These are phyloP conservation scores for Psilopogon haemacephalus DNA, from an alignment of 2,113 vertebrate genomes.

Conservation along the genomic window DNA sequence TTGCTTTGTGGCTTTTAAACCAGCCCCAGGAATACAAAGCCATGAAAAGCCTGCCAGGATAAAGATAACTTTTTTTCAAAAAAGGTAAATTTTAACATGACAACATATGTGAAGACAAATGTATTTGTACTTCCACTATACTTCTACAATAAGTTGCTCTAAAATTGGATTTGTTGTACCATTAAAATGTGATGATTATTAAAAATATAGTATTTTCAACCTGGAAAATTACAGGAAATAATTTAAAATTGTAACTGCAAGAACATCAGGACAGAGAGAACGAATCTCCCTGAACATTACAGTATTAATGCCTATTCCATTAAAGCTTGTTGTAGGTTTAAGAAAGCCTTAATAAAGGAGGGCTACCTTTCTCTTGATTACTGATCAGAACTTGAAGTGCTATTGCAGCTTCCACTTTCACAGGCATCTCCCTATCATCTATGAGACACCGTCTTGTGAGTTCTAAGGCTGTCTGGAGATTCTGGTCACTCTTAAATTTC, in stretches of 20 bases:
- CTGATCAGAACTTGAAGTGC: slow-evolving; percentile 97
- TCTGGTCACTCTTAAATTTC: slow-evolving; percentile 98
- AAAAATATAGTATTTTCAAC: background rate
- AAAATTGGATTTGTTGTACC: background rate
- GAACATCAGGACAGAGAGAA: background rate
- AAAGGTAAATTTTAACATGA: background rate
- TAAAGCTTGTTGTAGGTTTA: background rate
- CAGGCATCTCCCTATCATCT: slow-evolving; percentile 98
- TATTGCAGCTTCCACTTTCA: slow-evolving; percentile 98
- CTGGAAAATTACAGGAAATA: background rate
- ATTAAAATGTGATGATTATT: background rate
- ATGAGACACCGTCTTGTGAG: slow-evolving; percentile 93
- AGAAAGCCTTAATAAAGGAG: background rate
- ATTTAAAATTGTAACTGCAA: background rate
- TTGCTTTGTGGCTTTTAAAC: background rate
- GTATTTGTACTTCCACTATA: background rate
- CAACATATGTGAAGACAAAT: background rate
- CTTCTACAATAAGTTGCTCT: background rate
- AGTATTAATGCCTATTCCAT: background rate
- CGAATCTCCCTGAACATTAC: background rate
- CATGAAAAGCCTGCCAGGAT: background rate
- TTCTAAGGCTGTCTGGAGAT: slow-evolving; percentile 94
- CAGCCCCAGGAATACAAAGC: background rate
- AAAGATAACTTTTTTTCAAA: background rate
- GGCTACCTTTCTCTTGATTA: slow-evolving; percentile 96